A percentile compares a stretch with the other conserved stretches of the same genome.
Evolutionary conservation across 1,140 invertebrate species (phyloP).

Genomic region (Drosophila quadrilineata): DNA sequence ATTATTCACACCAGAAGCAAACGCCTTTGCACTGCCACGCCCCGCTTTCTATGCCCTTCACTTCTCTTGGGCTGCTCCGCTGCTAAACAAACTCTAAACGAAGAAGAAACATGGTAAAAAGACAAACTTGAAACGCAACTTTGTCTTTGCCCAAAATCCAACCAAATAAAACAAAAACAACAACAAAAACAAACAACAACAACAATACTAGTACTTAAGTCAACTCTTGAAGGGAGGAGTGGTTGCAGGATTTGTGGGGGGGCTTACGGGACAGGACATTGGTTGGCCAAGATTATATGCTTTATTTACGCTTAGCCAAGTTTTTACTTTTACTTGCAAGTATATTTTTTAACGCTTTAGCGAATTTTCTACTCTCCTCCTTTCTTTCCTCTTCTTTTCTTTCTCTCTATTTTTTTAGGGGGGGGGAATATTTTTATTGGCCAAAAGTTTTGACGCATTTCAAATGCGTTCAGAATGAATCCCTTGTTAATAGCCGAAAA

Average conservation of each 20-base stretch:
- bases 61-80: slow-evolving; percentile 48
- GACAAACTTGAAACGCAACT: slow-evolving; percentile 66
- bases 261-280: too few relatives aligned
- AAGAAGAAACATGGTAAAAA: too few relatives aligned
- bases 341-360: slow-evolving; percentile 76
- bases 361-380: slow-evolving; percentile 44
- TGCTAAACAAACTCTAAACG: slow-evolving; percentile 68
- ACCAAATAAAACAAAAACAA: slow-evolving; percentile 31
- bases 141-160: slow-evolving; percentile 57
- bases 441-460: slow-evolving; percentile 54
- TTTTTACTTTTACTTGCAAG: slow-evolving; percentile 52
- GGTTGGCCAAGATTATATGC: slow-evolving; percentile 76
- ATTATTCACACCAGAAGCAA: slow-evolving; percentile 73
- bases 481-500: slow-evolving; percentile 52
- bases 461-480: slow-evolving; percentile 37
- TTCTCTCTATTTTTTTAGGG: slow-evolving; percentile 1
- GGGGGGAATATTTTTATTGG: slow-evolving; percentile 69
- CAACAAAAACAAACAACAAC: slow-evolving; percentile 12
- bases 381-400: slow-evolving; percentile 3
- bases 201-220: slow-evolving; percentile 20
- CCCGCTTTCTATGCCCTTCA: slow-evolving; percentile 24
- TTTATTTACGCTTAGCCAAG: slow-evolving; percentile 77
- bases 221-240: slow-evolving; percentile 26
- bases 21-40: slow-evolving; percentile 14
- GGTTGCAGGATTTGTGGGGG: too few relatives aligned